phyloP scores from a whole-genome alignment of 1,140 invertebrate species.

The Drosophila leontia region DNA sequence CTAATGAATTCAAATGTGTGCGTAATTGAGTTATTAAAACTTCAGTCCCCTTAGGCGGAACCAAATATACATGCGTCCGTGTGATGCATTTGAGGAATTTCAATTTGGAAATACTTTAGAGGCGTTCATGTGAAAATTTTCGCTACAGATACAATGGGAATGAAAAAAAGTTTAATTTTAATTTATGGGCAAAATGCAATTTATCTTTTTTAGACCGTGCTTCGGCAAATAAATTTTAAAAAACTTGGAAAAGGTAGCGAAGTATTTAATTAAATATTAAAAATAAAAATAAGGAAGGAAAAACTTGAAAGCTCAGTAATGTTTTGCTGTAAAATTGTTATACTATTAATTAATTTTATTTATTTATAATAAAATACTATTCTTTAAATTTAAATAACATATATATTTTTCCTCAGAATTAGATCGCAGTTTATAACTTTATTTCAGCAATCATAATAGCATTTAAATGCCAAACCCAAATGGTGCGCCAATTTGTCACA shows the following conservation, averaged over 20 bases:
- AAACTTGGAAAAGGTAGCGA: neutral
- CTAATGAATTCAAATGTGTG: conserved; percentile 84
- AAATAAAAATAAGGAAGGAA: neutral
- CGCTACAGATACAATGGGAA: conserved; percentile 33
- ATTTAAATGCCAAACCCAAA: conserved; percentile 36
- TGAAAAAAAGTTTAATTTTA: conserved; percentile 38
- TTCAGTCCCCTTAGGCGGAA: conserved; percentile 52
- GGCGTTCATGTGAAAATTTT: conserved; percentile 64
- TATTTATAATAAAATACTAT: no score
- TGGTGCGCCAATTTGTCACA: conserved; percentile 19
- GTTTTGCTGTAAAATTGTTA: neutral
- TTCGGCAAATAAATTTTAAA: conserved; percentile 5
- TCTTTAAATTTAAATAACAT: no score
- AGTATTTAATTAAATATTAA: neutral
- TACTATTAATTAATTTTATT: no score
- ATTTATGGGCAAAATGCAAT: conserved; percentile 66
- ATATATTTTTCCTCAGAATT: neutral
- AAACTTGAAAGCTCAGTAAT: no score
- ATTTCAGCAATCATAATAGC: neutral
- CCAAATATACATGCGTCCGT: conserved; percentile 5
- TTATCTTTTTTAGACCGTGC: conserved; percentile 34
- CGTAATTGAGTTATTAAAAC: conserved; percentile 84
- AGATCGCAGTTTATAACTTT: neutral
- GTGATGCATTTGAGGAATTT: conserved; percentile 33
- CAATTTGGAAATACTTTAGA: conserved; percentile 61